Conservation (phyloP, 2,797 vertebrate species). For the Paedocypris micromegethes region DNA sequence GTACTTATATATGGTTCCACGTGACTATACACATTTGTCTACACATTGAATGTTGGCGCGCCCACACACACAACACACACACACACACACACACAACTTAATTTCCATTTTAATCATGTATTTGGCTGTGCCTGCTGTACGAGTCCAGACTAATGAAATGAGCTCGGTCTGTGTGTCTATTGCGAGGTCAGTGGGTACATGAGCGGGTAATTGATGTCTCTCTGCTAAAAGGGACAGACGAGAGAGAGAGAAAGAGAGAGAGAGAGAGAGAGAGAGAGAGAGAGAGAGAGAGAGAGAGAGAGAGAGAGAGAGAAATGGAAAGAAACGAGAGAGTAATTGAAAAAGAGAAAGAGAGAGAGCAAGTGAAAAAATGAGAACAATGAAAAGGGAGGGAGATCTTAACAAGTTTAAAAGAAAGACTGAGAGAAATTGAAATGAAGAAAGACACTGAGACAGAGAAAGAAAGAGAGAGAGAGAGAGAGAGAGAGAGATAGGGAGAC, state of each 20-base stretch:
- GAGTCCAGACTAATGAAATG: constrained; percentile 38
- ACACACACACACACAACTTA: neutral
- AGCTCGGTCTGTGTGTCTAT: constrained; percentile 26
- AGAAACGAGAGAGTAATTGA: no score
- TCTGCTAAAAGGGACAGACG: neutral
- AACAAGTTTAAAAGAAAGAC: no score
- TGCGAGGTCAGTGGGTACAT: constrained; percentile 33
- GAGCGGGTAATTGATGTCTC: constrained; percentile 31
- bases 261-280: neutral
- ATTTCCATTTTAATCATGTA: constrained; percentile 26
- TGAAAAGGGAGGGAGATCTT: no score
- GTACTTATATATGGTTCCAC: neutral
- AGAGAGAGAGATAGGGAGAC: no score
- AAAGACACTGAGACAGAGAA: no score
- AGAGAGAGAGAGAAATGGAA: no score
- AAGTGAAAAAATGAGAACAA: no score
- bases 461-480: no score
- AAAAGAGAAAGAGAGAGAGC: no score
- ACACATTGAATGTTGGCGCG: no score
- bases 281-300: neutral
- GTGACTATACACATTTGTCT: neutral
- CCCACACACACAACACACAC: neutral
- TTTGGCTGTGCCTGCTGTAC: constrained; percentile 27
- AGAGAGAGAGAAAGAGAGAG: neutral
- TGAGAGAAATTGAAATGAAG: no score